phyloP scores from a whole-genome alignment of 2,113 vertebrate species.

The Campylomormyrus tamandua region DNA sequence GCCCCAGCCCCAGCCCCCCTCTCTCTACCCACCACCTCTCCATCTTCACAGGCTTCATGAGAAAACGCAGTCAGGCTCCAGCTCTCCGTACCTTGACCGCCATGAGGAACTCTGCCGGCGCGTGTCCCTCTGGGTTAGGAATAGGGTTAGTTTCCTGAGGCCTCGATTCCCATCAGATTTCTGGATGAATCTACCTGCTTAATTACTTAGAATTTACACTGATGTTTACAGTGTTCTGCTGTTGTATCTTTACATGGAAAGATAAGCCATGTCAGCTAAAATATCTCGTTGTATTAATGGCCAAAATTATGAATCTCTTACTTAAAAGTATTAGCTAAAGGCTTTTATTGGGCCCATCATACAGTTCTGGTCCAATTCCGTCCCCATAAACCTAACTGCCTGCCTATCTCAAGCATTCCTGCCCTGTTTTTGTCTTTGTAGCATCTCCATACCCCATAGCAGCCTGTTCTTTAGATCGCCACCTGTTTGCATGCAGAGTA shows the following conservation, averaged over 20 bases:
- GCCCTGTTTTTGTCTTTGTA: neutral
- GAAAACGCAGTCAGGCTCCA: neutral
- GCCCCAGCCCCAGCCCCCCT: neutral
- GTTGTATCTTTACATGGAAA: neutral
- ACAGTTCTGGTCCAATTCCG: neutral
- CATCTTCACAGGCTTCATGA: neutral
- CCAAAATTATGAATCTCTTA: neutral
- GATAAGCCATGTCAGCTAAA: neutral
- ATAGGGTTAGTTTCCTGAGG: neutral
- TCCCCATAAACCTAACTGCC: neutral
- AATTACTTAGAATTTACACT: neutral
- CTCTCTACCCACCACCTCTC: neutral
- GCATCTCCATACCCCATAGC: neutral
- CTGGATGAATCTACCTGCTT: neutral
- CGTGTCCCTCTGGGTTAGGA: neutral
- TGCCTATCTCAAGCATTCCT: neutral
- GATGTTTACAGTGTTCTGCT: neutral
- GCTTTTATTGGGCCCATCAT: neutral
- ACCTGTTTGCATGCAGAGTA: neutral
- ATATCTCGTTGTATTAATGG: neutral
- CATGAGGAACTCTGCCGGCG: neutral
- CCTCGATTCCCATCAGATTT: neutral
- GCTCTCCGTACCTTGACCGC: neutral
- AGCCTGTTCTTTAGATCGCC: slow-evolving; percentile 20
- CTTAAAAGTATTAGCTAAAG: neutral